Evolutionary conservation across 2,888 invertebrate species (phyloP), one percentile per base, ranked within the genome.

Genomic region (Aphodius granarius): DNA sequence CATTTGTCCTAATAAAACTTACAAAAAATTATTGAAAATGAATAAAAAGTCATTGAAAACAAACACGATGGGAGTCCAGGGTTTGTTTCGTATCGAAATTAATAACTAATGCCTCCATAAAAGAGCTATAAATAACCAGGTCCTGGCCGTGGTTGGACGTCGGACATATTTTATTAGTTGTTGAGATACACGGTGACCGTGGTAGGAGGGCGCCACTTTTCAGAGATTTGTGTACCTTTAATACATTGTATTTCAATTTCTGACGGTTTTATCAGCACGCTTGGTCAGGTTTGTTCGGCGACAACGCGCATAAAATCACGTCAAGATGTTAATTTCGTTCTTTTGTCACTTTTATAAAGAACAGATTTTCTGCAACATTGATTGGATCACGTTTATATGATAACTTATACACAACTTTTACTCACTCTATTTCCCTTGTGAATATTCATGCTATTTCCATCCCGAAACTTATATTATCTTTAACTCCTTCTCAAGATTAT

Each of bases 391-490:
- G n/a, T n/a, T n/a, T n/a, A n/a, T n/a, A n/a, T n/a, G n/a, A n/a
- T n/a, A n/a, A n/a, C n/a, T n/a, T 3, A 43, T 43, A 43, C 43
- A 43, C n/a, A 43, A 43, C 43, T 43, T 43, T 43, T 43, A 43
- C 43, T 6, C 9, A 13, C 9, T 43, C 13, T 43, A 13, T 43
- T 43, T 43, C 43, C 3, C 1, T 43, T 6, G 43, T 76, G 76
- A 73, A 76, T 76, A 76, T 76, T 76, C 76, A 76, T 76, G 76
- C 68, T 73, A 73, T 65, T 71, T 71, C 63, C 43, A 73, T 73
- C n/a, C n/a, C 74, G 74, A 76, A 76, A 76, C 76, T 76, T 76
- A 73, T 76, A 76, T 76, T 76, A 76, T 76, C 76, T 76, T 73
- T 76, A 76, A 76, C 76, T 76, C 73, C 62, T 73, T 73, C 77